Percentiles rank a stretch among this genome's conserved stretches.
Evolutionary conservation across 2,113 vertebrate species (phyloP).

Genomic region (Nyctibius bracteatus): DNA sequence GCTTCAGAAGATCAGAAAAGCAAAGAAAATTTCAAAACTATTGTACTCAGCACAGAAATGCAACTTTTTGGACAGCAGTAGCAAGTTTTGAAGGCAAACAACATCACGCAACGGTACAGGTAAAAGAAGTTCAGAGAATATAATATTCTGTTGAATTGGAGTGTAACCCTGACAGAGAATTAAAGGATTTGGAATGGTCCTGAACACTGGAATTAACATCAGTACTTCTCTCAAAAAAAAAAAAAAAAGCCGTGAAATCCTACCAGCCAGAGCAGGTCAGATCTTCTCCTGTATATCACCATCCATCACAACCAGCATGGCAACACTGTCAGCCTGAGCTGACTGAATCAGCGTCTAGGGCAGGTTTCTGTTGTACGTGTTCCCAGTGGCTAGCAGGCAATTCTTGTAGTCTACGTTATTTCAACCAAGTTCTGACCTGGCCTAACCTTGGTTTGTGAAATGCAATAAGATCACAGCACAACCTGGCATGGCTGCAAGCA

Average conservation of each 20-base stretch:
- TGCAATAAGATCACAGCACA: conserved; percentile 55
- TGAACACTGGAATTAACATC: background rate
- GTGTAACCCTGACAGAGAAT: background rate
- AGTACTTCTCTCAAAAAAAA: background rate
- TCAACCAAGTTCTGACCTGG: conserved; percentile 53
- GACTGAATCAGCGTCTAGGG: background rate
- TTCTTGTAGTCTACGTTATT: background rate
- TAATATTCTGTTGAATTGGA: background rate
- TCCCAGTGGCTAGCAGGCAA: conserved; percentile 12
- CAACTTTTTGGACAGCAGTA: background rate
- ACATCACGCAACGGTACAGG: background rate
- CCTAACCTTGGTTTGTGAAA: conserved; percentile 56
- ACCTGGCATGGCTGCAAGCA: conserved; percentile 54
- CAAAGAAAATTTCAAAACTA: background rate
- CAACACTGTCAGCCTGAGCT: background rate
- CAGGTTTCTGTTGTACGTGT: background rate
- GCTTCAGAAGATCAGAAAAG: background rate
- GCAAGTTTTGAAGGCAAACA: background rate
- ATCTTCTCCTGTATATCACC: background rate
- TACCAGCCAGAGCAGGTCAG: background rate
- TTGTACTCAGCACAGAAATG: background rate
- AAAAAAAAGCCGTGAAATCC: background rate
- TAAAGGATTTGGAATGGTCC: background rate
- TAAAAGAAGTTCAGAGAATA: background rate
- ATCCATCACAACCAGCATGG: background rate